A percentile compares a stretch with the other conserved stretches of the same genome.
Conservation (phyloP, 2,113 vertebrate genomes). For the Bufo gargarizans region DNA sequence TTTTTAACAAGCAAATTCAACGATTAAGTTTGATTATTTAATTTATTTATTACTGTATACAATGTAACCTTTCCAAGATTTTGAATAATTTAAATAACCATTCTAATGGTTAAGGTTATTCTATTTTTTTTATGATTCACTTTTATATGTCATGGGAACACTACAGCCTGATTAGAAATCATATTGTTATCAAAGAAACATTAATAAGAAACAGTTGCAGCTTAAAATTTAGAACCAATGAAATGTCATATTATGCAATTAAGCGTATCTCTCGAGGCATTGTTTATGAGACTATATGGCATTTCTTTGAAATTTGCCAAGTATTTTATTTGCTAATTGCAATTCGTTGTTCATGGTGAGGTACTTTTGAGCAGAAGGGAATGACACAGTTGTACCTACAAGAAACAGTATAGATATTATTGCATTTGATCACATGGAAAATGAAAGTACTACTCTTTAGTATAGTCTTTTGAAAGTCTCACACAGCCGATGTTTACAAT, state of each 20-base stretch:
- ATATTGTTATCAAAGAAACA: slow-evolving; percentile 16
- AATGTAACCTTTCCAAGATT: slow-evolving; percentile 53
- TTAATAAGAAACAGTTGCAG: slow-evolving; percentile 25
- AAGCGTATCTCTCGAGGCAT: not conserved
- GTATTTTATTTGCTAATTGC: slow-evolving; percentile 35
- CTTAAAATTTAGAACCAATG: slow-evolving; percentile 12
- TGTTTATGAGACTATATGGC: slow-evolving; percentile 21
- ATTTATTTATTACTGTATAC: slow-evolving; percentile 53
- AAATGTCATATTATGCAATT: slow-evolving; percentile 40
- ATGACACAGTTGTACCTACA: not conserved
- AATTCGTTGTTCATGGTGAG: not conserved
- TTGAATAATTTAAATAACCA: slow-evolving; percentile 44
- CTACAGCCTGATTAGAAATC: slow-evolving; percentile 25
- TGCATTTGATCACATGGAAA: not conserved
- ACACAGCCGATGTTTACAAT: slow-evolving; percentile 21
- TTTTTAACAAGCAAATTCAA: slow-evolving; percentile 44
- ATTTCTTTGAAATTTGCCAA: not conserved
- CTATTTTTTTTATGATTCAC: slow-evolving; percentile 17
- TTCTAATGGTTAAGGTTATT: slow-evolving; percentile 57
- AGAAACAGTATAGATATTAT: not conserved
- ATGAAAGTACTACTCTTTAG: not conserved
- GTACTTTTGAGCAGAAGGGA: not conserved
- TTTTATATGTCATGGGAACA: slow-evolving; percentile 41
- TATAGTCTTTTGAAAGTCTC: not conserved
- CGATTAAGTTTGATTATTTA: slow-evolving; percentile 59